A percentile compares a stretch with the other conserved stretches of the same genome.
These are phyloP conservation scores for Podarcis muralis DNA, from an alignment of 2,113 vertebrate genomes.

Conservation along the genomic window DNA sequence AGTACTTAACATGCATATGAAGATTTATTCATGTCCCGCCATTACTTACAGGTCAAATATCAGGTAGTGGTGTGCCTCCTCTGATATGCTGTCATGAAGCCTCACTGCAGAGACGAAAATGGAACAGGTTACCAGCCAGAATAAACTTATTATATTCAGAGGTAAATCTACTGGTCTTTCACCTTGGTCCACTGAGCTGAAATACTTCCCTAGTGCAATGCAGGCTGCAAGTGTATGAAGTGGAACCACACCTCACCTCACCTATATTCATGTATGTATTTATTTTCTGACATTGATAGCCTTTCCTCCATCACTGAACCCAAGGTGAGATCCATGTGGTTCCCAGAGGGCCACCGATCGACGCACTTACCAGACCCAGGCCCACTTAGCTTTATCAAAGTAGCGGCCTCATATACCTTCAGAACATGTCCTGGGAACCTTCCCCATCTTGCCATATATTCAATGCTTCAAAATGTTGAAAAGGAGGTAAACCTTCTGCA, in stretches of 20 bases:
- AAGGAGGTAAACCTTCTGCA: neutral
- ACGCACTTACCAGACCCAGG: too few relatives aligned
- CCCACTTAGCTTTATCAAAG: too few relatives aligned
- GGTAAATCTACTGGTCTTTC: accelerated
- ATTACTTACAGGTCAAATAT: conserved; percentile 87
- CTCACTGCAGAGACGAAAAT: conserved; percentile 73
- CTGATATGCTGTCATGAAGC: conserved; percentile 84
- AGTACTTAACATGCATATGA: neutral
- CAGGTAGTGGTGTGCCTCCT: conserved; percentile 86
- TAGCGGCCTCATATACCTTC: too few relatives aligned
- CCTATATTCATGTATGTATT: neutral
- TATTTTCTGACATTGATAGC: too few relatives aligned
- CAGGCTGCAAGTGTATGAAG: neutral
- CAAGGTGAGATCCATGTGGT: too few relatives aligned
- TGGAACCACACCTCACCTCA: neutral
- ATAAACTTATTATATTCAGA: neutral
- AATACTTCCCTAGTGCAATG: neutral
- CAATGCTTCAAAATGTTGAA: neutral
- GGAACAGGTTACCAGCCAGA: neutral
- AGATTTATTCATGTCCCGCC: neutral
- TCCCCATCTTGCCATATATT: neutral
- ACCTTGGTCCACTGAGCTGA: neutral
- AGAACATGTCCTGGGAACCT: too few relatives aligned
- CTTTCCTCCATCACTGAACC: too few relatives aligned
- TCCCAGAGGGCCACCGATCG: too few relatives aligned